phyloP scores from a whole-genome alignment of 2,113 vertebrate species.

The Phrynosoma blainvillii region DNA sequence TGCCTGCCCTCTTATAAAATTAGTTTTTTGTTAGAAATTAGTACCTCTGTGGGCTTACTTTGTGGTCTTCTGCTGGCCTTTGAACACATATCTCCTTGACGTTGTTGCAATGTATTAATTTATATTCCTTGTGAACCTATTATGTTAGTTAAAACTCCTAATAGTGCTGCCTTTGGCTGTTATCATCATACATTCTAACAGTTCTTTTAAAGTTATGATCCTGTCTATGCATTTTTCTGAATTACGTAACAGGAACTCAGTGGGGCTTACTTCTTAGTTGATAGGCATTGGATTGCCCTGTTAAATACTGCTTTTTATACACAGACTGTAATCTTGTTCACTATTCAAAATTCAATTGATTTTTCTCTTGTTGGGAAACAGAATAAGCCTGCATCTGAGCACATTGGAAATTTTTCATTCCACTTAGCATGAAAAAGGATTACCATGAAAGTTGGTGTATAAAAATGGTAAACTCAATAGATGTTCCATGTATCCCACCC shows the following conservation, averaged over 20 bases:
- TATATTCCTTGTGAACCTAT: background rate
- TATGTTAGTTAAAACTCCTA: background rate
- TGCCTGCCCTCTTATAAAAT: background rate
- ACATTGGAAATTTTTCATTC: background rate
- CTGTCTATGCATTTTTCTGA: background rate
- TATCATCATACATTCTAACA: background rate
- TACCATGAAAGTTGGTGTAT: background rate
- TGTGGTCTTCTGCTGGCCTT: background rate
- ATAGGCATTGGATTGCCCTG: background rate
- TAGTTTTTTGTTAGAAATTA: background rate
- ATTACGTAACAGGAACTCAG: background rate
- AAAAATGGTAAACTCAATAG: background rate
- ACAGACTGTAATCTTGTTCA: background rate
- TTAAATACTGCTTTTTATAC: background rate
- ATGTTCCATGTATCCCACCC: background rate
- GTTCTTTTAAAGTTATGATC: background rate
- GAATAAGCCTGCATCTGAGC: background rate
- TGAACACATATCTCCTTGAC: background rate
- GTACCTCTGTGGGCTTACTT: background rate
- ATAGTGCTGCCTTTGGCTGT: background rate
- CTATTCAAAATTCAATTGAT: background rate
- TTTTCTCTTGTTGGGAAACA: background rate
- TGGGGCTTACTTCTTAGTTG: too few species aligned
- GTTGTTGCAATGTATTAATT: background rate
- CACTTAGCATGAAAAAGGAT: too few species aligned